Evolutionary conservation across 2,888 invertebrate species (phyloP), one percentile per base, ranked within the genome.

Genomic region (Achlya flavicornis): DNA sequence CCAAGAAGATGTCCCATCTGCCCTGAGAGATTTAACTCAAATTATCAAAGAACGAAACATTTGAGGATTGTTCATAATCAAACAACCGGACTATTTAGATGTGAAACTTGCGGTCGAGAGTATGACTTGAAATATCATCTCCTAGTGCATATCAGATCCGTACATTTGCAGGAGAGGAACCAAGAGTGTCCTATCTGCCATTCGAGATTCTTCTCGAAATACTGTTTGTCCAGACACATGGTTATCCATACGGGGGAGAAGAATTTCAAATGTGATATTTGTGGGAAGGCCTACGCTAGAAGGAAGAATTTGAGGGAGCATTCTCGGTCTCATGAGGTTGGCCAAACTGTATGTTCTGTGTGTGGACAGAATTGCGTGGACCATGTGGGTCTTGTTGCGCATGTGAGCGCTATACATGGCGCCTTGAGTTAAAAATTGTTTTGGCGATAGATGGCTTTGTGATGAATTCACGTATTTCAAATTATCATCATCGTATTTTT

Each of bases 231-330:
- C 0, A 86, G 93, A 14, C 94, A 94, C 57, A 93, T 94, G 92
- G 73, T 91, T 5, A 89, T 90, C 14, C 94, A 94, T 64, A 92
- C 92, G 0, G 94, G 93, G 0, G 93, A 94, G 57, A 91, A 91
- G 62, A 94, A 88, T 66, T 94, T 89, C 57, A 91, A 91, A 63
- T 94, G 94, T 70, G 85, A 82, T 0, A 64, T 92, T 0, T 95
- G 95, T 65, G 88, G 90, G 0, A 94, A 94, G 66, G 85, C 89
- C 1, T 94, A 91, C 63, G 86, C 90, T 1, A 84, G 88, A 33
- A 82, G 75, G 57, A 87, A 83, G 61, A 88, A 84, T 65, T 74
- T 91, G 38, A 78, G 76, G 48, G 86, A 89, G 57, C 92, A 92
- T 72, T 64, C 67, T 0, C 86, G 74, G 61, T 74, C 76, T 0